A percentile compares a stretch with the other conserved stretches of the same genome.
Evolutionary conservation across 1,140 invertebrate species (phyloP).

Genomic region (Gonatopus flavifemur): DNA sequence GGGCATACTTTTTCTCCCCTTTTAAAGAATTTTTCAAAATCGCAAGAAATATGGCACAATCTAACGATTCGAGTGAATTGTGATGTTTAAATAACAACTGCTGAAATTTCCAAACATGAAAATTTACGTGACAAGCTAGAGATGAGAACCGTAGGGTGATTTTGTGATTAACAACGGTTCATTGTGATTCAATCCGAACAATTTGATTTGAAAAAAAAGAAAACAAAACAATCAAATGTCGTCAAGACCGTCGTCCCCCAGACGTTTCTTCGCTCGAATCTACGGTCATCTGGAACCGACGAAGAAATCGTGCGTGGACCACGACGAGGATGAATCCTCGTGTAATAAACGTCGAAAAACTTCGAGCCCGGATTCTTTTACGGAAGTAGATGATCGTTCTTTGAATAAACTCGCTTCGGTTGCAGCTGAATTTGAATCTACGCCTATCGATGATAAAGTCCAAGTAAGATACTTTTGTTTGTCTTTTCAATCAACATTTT

Average conservation of each 20-base stretch:
- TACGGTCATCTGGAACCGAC: constrained; percentile 65
- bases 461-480: constrained; percentile 7
- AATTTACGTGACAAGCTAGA: too few species aligned
- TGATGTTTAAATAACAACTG: too few species aligned
- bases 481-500: not conserved
- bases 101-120: too few species aligned
- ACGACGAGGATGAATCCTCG: constrained; percentile 22
- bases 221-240: constrained; percentile 32
- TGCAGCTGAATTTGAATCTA: not conserved
- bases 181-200: not conserved
- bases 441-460: not conserved
- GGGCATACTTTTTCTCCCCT: not conserved
- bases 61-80: too few species aligned
- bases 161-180: too few species aligned
- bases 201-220: not conserved
- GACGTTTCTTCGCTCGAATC: constrained; percentile 68
- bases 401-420: not conserved
- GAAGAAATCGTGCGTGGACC: constrained; percentile 26
- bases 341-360: not conserved
- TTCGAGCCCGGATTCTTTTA: constrained; percentile 10
- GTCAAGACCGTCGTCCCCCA: constrained; percentile 63
- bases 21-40: too few species aligned
- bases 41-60: too few species aligned
- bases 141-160: too few species aligned
- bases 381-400: constrained; percentile 5